A percentile compares a stretch with the other conserved stretches of the same genome.
phyloP scores from a whole-genome alignment of 2,797 vertebrate genomes.

The Holocentrus rufus region DNA sequence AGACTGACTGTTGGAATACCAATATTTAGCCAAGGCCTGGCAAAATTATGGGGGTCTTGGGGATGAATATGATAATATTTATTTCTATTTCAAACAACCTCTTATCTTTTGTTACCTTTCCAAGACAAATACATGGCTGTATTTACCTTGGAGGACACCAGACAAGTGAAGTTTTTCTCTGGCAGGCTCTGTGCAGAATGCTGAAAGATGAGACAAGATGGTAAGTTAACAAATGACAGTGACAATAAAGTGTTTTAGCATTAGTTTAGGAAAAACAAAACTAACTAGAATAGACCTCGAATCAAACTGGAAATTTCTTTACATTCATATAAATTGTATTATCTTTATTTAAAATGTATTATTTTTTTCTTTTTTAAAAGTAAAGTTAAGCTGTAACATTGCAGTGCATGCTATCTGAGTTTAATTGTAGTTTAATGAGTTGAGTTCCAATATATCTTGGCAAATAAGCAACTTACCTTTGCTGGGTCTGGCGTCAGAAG shows the following conservation, averaged over 20 bases:
- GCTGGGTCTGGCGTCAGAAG: conserved; percentile 67
- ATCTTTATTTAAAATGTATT: too few relatives aligned
- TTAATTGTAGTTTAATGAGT: neutral
- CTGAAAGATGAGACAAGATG: conserved; percentile 24
- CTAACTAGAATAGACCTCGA: neutral
- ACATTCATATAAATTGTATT: too few relatives aligned
- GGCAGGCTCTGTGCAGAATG: conserved; percentile 44
- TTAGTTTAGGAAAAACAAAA: neutral
- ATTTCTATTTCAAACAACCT: conserved; percentile 14
- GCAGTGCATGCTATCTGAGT: too few relatives aligned
- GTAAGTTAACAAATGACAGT: conserved; percentile 5
- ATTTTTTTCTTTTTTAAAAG: too few relatives aligned
- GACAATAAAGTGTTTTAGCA: neutral
- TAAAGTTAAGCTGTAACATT: too few relatives aligned
- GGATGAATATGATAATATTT: neutral
- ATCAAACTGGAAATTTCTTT: neutral
- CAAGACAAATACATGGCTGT: neutral
- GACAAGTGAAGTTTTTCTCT: conserved; percentile 36
- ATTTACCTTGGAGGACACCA: conserved; percentile 62
- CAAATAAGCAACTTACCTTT: conserved; percentile 67
- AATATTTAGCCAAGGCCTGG: neutral
- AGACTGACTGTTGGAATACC: neutral
- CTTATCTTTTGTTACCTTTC: neutral
- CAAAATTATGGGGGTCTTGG: neutral
- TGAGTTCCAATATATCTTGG: neutral